A percentile compares a stretch with the other conserved stretches of the same genome.
Evolutionary conservation across 1,140 invertebrate species (phyloP).

Genomic region (Drosophila navojoa): DNA sequence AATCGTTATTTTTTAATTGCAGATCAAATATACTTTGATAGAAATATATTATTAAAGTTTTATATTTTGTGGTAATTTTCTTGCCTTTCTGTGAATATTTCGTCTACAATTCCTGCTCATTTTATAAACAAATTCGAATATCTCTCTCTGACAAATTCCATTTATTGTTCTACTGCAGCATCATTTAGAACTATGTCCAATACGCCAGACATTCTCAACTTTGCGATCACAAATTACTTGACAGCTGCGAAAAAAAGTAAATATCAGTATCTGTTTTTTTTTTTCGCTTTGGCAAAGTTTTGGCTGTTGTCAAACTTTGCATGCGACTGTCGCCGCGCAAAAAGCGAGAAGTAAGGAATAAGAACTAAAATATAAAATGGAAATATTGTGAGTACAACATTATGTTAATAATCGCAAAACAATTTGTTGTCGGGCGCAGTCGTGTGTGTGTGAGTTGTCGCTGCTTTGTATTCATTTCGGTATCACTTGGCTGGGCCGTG

Average conservation of each 20-base stretch:
- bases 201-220: too few relatives aligned
- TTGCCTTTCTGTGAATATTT: too few relatives aligned
- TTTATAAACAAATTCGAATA: too few relatives aligned
- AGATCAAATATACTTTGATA: too few relatives aligned
- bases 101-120: too few relatives aligned
- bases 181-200: too few relatives aligned
- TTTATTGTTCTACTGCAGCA: too few relatives aligned
- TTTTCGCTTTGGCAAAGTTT: constrained; percentile 51
- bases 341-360: constrained; percentile 14
- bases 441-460: background rate
- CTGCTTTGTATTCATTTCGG: constrained; percentile 24
- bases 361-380: background rate
- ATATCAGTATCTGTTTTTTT: background rate
- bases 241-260: background rate
- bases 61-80: too few relatives aligned
- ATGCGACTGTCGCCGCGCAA: constrained; percentile 60
- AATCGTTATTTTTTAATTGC: too few relatives aligned
- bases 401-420: constrained; percentile 70
- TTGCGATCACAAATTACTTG: background rate
- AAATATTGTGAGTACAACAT: constrained; percentile 59
- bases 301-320: constrained; percentile 64
- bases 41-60: too few relatives aligned
- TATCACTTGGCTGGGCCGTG: constrained; percentile 20
- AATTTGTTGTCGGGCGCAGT: constrained; percentile 54
- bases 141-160: too few relatives aligned